Evolutionary conservation across 1,140 invertebrate species (phyloP).

Genomic region (Aethina tumida): DNA sequence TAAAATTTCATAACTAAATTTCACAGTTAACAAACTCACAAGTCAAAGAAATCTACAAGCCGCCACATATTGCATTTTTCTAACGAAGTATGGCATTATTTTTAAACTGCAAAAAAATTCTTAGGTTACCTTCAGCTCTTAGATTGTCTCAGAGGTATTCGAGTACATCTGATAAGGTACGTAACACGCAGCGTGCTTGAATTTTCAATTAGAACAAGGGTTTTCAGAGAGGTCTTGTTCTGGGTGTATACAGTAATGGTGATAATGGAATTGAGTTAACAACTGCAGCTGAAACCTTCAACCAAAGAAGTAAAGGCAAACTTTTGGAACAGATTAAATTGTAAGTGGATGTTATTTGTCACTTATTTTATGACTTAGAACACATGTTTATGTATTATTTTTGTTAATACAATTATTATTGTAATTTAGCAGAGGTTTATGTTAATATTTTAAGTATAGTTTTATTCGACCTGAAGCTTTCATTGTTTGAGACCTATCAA

Average conservation of each 20-base stretch:
- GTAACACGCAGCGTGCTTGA: neutral
- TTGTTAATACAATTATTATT: neutral
- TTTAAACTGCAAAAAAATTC: constrained; percentile 13
- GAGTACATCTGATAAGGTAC: constrained; percentile 11
- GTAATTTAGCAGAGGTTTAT: neutral
- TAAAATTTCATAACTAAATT: neutral
- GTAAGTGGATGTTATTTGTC: constrained; percentile 38
- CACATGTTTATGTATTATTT: constrained; percentile 4
- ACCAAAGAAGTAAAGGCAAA: constrained; percentile 40
- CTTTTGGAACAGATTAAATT: constrained; percentile 40
- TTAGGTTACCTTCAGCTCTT: constrained; percentile 19
- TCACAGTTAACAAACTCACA: no score
- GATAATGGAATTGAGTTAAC: constrained; percentile 40
- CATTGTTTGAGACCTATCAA: neutral
- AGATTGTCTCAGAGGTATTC: constrained; percentile 16
- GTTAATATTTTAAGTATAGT: neutral
- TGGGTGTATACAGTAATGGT: constrained; percentile 45
- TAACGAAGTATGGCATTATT: constrained; percentile 15
- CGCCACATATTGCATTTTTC: neutral
- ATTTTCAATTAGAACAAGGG: neutral
- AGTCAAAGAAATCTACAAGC: neutral
- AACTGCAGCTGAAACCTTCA: constrained; percentile 40
- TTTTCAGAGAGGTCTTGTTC: constrained; percentile 43
- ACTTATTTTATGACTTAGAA: constrained; percentile 10
- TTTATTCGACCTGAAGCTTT: constrained; percentile 17